A percentile compares a stretch with the other conserved stretches of the same genome.
Conservation (phyloP, 2,888 invertebrate species). For the Morpho helenor region DNA sequence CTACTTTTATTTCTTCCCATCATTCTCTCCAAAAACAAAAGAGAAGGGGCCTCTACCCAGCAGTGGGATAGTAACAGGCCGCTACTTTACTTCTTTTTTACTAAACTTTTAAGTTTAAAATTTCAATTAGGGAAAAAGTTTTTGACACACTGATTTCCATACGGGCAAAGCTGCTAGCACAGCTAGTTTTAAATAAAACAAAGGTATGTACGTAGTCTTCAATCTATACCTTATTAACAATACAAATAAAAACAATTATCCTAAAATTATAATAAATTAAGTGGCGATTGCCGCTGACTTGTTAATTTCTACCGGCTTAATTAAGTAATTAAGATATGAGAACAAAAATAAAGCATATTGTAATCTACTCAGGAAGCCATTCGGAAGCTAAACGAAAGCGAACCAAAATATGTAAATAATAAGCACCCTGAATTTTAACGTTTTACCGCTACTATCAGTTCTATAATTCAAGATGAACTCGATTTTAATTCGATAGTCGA, state of each 20-base stretch:
- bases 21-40: too few relatives aligned
- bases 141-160: too few relatives aligned
- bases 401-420: slow-evolving; percentile 61
- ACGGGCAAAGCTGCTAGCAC: too few relatives aligned
- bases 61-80: too few relatives aligned
- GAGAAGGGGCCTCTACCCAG: too few relatives aligned
- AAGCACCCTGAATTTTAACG: slow-evolving; percentile 38
- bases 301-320: slow-evolving; percentile 41
- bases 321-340: slow-evolving; percentile 72
- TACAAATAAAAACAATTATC: slow-evolving; percentile 15
- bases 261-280: slow-evolving; percentile 21
- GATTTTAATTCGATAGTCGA: neutral
- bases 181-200: too few relatives aligned
- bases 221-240: slow-evolving; percentile 5
- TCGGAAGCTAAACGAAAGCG: slow-evolving; percentile 62
- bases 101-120: too few relatives aligned
- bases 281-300: slow-evolving; percentile 15
- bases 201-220: too few relatives aligned
- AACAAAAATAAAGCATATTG: slow-evolving; percentile 59
- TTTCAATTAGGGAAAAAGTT: too few relatives aligned
- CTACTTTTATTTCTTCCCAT: too few relatives aligned
- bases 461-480: slow-evolving; percentile 1
- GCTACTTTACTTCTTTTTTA: too few relatives aligned
- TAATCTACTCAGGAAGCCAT: slow-evolving; percentile 66
- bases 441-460: slow-evolving; percentile 11